Conservation (phyloP, 1,140 invertebrate genomes). For the Drosophila bocqueti region DNA sequence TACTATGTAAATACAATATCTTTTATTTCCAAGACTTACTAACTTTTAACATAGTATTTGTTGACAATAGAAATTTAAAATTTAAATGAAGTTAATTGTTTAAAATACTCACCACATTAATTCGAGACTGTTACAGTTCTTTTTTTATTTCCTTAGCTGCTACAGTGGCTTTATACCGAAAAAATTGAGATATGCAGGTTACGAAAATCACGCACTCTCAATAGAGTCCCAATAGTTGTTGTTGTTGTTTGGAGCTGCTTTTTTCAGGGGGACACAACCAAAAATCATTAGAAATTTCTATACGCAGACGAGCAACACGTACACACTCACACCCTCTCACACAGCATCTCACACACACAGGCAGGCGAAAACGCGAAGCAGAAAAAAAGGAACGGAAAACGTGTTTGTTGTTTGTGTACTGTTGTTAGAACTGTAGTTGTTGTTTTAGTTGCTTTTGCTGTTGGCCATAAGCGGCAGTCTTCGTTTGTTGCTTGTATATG, state of each 20-base stretch:
- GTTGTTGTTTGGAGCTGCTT: conserved; percentile 42
- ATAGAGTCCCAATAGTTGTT: conserved; percentile 23
- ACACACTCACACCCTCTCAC: conserved; percentile 31
- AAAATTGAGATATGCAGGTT: conserved; percentile 4
- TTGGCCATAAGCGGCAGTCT: conserved; percentile 28
- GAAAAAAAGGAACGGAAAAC: conserved; percentile 36
- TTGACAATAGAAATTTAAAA: background rate
- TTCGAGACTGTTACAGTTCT: background rate
- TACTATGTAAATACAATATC: background rate
- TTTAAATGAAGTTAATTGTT: background rate
- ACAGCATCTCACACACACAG: conserved; percentile 47
- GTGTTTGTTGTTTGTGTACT: conserved; percentile 48
- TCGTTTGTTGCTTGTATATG: conserved; percentile 4
- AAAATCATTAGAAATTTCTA: conserved; percentile 60
- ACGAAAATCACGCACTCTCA: conserved; percentile 35
- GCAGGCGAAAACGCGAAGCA: conserved; percentile 3
- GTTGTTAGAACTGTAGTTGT: conserved; percentile 69
- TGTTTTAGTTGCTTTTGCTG: conserved; percentile 39
- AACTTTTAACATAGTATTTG: background rate
- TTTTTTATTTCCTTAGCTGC: background rate
- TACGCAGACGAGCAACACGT: conserved; percentile 44
- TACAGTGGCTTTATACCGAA: conserved; percentile 4
- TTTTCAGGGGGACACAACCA: conserved; percentile 34
- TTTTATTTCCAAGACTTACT: background rate
- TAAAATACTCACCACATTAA: conserved; percentile 22